A percentile compares a stretch with the other conserved stretches of the same genome.
phyloP scores from a whole-genome alignment of 2,888 invertebrate genomes.

The Nemapogon koenigi region DNA sequence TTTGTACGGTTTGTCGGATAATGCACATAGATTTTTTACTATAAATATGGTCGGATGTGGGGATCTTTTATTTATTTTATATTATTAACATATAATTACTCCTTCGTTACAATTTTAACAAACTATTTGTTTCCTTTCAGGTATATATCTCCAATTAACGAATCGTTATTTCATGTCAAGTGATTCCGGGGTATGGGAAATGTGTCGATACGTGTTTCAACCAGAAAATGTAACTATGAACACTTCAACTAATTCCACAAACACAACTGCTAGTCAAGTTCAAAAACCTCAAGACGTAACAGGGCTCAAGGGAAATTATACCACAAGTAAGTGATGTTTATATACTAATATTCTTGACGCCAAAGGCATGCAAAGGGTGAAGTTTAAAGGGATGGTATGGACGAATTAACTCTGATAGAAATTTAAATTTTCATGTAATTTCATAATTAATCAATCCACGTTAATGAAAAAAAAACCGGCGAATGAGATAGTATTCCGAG shows the following conservation, averaged over 20 bases:
- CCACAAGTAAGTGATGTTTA: conserved; percentile 43
- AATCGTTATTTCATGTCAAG: conserved; percentile 69
- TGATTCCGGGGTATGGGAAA: conserved; percentile 75
- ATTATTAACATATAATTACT: neutral
- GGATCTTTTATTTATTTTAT: too few species aligned
- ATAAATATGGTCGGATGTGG: too few species aligned
- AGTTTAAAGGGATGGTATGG: too few species aligned
- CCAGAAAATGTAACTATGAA: conserved; percentile 24
- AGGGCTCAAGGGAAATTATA: conserved; percentile 26
- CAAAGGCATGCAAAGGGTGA: too few species aligned
- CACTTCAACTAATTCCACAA: conserved; percentile 18
- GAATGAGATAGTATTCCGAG: too few species aligned
- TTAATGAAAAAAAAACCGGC: too few species aligned
- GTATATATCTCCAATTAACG: conserved; percentile 61
- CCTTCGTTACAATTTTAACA: neutral
- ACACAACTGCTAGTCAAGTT: conserved; percentile 18
- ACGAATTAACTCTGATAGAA: too few species aligned
- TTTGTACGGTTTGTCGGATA: too few species aligned
- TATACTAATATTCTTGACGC: too few species aligned
- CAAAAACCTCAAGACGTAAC: conserved; percentile 27
- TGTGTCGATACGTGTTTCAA: conserved; percentile 56
- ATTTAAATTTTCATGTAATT: too few species aligned
- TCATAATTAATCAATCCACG: too few species aligned
- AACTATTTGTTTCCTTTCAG: conserved; percentile 31
- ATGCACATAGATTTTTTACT: too few species aligned